phyloP scores from a whole-genome alignment of 1,140 invertebrate species.

The Nephila pilipes region DNA sequence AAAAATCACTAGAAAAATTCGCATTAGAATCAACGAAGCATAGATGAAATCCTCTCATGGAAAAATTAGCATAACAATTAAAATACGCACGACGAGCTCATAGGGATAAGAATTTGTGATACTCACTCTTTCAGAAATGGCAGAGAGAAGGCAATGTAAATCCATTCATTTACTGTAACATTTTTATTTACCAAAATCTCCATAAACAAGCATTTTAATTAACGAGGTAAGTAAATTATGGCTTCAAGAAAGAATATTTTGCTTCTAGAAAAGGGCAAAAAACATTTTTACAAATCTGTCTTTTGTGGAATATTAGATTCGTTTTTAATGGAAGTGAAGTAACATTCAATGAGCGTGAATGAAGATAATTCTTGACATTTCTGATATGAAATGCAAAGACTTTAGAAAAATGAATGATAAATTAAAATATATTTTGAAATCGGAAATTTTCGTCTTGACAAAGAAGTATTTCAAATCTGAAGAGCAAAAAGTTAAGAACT shows the following conservation, averaged over 20 bases:
- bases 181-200: background rate
- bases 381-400: too few relatives aligned
- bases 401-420: too few relatives aligned
- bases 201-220: conserved; percentile 30
- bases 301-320: background rate
- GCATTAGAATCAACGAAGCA: background rate
- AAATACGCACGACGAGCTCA: background rate
- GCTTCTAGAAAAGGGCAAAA: background rate
- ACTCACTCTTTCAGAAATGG: background rate
- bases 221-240: background rate
- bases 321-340: too few relatives aligned
- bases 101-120: background rate
- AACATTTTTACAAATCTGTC: background rate
- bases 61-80: conserved; percentile 66
- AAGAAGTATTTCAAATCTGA: too few relatives aligned
- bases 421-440: too few relatives aligned
- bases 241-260: background rate
- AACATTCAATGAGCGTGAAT: too few relatives aligned
- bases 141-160: background rate
- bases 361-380: too few relatives aligned
- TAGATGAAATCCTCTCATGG: background rate
- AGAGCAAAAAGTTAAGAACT: too few relatives aligned
- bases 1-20: conserved; percentile 31
- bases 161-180: background rate
- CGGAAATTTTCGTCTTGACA: too few relatives aligned